phyloP scores from a whole-genome alignment of 2,113 vertebrate species.

The Ranitomeya imitator region DNA sequence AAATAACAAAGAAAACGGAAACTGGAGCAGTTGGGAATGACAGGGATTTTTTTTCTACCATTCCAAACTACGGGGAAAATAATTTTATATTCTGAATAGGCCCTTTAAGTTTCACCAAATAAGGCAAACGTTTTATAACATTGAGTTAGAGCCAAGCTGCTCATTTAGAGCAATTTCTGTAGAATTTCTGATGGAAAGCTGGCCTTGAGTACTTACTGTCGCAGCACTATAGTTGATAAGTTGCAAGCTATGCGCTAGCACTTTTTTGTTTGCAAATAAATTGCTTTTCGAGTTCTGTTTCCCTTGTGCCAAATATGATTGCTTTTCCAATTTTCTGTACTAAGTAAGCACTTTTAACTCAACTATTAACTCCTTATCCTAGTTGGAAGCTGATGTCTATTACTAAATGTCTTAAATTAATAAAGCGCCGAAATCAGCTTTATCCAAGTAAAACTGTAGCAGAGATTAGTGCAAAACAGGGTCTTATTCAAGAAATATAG shows the following conservation, averaged over 20 bases:
- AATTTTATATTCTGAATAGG: no score
- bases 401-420: not conserved
- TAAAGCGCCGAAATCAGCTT: not conserved
- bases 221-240: not conserved
- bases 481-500: no score
- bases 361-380: conserved; percentile 14
- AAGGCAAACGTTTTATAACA: not conserved
- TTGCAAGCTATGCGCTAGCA: conserved; percentile 16
- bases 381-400: not conserved
- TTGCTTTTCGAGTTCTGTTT: conserved; percentile 27
- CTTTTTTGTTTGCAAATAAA: conserved; percentile 34
- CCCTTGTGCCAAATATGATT: conserved; percentile 31
- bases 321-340: conserved; percentile 29
- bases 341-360: conserved; percentile 28
- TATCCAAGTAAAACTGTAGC: no score
- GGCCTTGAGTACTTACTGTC: not conserved
- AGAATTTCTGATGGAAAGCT: not conserved
- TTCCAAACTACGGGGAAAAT: no score
- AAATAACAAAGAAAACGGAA: no score
- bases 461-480: no score
- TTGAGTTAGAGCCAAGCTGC: not conserved
- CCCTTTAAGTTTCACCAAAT: not conserved
- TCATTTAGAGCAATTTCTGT: not conserved
- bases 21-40: no score
- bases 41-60: no score